Percentiles rank a stretch among this genome's conserved stretches.
phyloP scores from a whole-genome alignment of 2,797 vertebrate species.

The Scyliorhinus canicula region DNA sequence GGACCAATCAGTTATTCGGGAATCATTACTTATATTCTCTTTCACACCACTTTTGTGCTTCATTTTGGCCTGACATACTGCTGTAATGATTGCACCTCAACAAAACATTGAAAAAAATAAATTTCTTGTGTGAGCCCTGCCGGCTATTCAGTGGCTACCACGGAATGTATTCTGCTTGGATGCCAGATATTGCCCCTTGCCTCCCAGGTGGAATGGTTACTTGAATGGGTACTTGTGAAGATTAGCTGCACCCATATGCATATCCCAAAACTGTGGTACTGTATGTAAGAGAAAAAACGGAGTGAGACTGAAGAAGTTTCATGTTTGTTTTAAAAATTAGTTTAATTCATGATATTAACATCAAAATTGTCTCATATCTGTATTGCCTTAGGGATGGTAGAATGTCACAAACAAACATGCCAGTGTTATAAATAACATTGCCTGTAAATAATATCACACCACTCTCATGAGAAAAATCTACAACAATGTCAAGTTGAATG shows the following conservation, averaged over 20 bases:
- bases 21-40: not conserved
- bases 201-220: not conserved
- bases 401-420: not conserved
- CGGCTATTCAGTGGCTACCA: not conserved
- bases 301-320: not conserved
- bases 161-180: not conserved
- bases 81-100: not conserved
- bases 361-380: not conserved
- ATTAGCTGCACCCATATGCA: not conserved
- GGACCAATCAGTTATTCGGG: not conserved
- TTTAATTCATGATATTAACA: not conserved
- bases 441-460: not conserved
- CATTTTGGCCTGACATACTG: not conserved
- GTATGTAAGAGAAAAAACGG: not conserved
- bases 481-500: not conserved
- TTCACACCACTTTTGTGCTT: not conserved
- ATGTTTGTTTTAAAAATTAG: not conserved
- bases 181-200: not conserved
- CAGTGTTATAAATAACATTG: not conserved
- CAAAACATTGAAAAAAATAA: not conserved
- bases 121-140: not conserved
- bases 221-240: not conserved
- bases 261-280: not conserved
- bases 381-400: not conserved
- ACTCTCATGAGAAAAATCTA: not conserved